Evolutionary conservation across 2,888 invertebrate genomes (phyloP), one percentile per base, ranked within the genome.

Genomic region (Sturmia bella): DNA sequence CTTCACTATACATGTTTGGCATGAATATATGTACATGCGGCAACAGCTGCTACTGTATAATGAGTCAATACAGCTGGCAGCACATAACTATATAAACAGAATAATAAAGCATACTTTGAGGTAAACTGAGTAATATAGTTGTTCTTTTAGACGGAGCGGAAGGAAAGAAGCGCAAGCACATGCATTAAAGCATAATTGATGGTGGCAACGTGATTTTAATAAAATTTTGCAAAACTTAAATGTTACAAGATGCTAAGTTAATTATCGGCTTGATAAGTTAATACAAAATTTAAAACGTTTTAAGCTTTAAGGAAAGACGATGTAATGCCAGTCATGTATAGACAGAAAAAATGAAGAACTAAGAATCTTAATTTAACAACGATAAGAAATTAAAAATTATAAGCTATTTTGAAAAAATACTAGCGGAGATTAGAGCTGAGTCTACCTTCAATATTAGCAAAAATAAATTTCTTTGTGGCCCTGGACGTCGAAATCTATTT

Each of bases 141-240:
- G 12, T n/a, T n/a, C 9, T 27, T 41, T 43, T 39, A 57, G 61
- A 4, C 39, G n/a, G 39, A 19, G 13, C 45, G 54, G 37, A 13
- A 48, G 45, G 48, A 63, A 45, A 61, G 19, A 3, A 6, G 3
- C 32, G 13, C 52, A 27, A 41, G n/a, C 48, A 52, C 45, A 32
- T 41, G 48, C 17, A 77, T 64, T 64, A 66, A 0, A 48, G 50
- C 45, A 74, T 77, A 70, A 82, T 78, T 73, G 74, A 82, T 82
- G 74, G 39, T 45, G 17, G 27, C 78, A 64, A 82, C 73, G 77
- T 82, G 81, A 77, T 77, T 78, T 78, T 43, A 64, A 72, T 57
- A 64, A 63, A 57, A 72, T 50, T 37, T 41, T 61, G 19, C n/a
- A 7, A 69, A 50, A 39, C 37, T 64, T 56, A 21, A 15, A 56